Evolutionary conservation across 1,140 invertebrate species (phyloP), one percentile per base, ranked within the genome.

Genomic region (Pollicipes pollicipes): DNA sequence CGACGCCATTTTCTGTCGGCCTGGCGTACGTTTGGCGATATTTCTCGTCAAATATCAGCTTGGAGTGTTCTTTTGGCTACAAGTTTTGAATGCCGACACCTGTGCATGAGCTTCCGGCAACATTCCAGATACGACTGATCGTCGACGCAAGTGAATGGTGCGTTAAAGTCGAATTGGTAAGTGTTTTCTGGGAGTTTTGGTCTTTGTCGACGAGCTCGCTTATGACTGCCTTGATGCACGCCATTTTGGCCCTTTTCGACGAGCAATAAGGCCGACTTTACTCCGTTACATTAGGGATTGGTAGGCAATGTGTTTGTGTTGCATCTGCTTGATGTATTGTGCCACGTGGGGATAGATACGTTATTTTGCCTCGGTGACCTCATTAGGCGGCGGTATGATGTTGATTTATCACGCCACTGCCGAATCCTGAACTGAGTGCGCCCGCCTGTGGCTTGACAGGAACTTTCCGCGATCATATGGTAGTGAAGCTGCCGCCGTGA

Each of bases 211-310:
- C 37, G 70, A 35, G 32, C 72, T 68, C 72, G 73, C 70, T 68
- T 73, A 69, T 66, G 68, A 26, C 68, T 1, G 68, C 21, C 17
- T 10, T 13, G 68, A 69, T 71, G 66, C 67, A 58, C 72, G 73
- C 73, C 73, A 73, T 73, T 73, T 73, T 73, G 45, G 72, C 72
- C 73, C 73, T 68, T 73, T 73, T 73, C 45, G 64, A 35, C 32
- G 68, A 21, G 63, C 73, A 68, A 72, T 73, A 73, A 73, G 73
- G 73, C 24, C 68, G 66, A 73, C 13, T 37, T 31, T 70, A 26
- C 29, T 70, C 10, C 68, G 26, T 70, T 70, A 21, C 21, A 30
- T 68, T 28, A 30, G 26, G 21, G 28, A 21, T 21, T 68, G 28
- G 66, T 30, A 68, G 21, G 21, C 28, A 68, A 69, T 17, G 67